Evolutionary conservation across 2,797 vertebrate species (phyloP), one percentile per base, ranked within the genome.

Genomic region (Pyrocephalus nanus): DNA sequence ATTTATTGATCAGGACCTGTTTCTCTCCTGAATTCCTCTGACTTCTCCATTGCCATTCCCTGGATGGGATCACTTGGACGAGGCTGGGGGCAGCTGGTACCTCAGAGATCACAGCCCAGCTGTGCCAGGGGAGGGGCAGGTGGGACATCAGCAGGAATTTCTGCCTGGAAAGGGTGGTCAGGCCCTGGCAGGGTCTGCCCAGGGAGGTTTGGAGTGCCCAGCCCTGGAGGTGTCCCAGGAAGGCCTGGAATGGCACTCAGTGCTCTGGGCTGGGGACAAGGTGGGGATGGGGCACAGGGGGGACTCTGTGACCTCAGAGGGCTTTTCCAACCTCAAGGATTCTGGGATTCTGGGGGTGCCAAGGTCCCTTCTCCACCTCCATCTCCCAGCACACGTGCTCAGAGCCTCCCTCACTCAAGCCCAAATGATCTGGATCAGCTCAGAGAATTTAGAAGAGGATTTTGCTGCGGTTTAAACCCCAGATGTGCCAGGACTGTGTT

Each of bases 291-390:
- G 22, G 38, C 72, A 5, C 72, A 61, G 73, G 57, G 30, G 1
- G 9, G 48, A 2, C 21, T 22, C 2, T 0, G 0, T 12, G 42
- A 70, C 34, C 65, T 36, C 2, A 0, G 16, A 26, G 64, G 34
- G 47, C 30, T 38, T 76, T 30, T 13, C 47, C 72, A 60, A 1
- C 9, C 23, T 14, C 23, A 0, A 4, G 1, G 42, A 64, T 71
- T 47, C 30, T 4, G 16, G 1, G 42, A 64, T 71, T 47, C 30
- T 4, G 16, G 1, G 53, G 45, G 23, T 53, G 25, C 30, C n/a
- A 21, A 48, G 77, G 50, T 32, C 3, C 3, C 42, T 81, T 65
- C 86, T 81, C 66, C 65, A 40, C 14, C 57, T 71, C 11, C 40
- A 5, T 30, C 66, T 65, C 27, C 51, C 83, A 83, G 83, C 51